A percentile compares a stretch with the other conserved stretches of the same genome.
Evolutionary conservation across 1,140 invertebrate species (phyloP).

Genomic region (Drosophila serrata): DNA sequence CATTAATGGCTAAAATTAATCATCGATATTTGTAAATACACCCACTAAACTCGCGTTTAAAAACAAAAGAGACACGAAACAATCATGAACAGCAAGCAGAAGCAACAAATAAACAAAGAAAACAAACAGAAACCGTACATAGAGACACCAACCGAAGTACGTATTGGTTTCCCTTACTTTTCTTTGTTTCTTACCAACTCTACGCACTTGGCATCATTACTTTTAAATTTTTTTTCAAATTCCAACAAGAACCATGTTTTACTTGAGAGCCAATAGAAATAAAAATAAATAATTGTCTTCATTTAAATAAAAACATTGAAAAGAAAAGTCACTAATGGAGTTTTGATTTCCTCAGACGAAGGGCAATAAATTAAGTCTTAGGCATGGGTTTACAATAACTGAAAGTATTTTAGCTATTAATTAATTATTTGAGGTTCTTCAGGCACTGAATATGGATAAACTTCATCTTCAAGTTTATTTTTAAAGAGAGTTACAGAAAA

Average conservation of each 20-base stretch:
- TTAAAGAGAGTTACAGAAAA: not conserved
- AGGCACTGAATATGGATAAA: too few relatives aligned
- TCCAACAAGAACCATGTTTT: conserved; percentile 8
- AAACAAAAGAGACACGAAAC: conserved; percentile 9
- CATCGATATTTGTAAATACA: conserved; percentile 71
- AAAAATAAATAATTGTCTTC: conserved; percentile 33
- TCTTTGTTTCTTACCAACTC: not conserved
- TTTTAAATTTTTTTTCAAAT: not conserved
- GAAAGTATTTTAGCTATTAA: too few relatives aligned
- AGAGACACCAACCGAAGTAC: not conserved
- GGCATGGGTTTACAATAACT: too few relatives aligned
- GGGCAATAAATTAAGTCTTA: too few relatives aligned
- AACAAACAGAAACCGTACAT: conserved; percentile 7
- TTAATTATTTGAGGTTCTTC: too few relatives aligned
- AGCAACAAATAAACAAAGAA: conserved; percentile 6
- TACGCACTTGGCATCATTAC: not conserved
- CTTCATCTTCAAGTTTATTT: too few relatives aligned
- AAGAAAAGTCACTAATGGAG: not conserved
- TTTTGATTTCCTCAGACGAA: not conserved
- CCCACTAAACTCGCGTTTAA: conserved; percentile 34
- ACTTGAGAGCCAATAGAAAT: conserved; percentile 41
- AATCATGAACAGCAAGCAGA: conserved; percentile 23
- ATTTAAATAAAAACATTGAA: conserved; percentile 50
- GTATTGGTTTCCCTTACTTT: not conserved
- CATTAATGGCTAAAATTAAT: conserved; percentile 53